phyloP scores from a whole-genome alignment of 1,140 invertebrate species.

The Manduca sexta region DNA sequence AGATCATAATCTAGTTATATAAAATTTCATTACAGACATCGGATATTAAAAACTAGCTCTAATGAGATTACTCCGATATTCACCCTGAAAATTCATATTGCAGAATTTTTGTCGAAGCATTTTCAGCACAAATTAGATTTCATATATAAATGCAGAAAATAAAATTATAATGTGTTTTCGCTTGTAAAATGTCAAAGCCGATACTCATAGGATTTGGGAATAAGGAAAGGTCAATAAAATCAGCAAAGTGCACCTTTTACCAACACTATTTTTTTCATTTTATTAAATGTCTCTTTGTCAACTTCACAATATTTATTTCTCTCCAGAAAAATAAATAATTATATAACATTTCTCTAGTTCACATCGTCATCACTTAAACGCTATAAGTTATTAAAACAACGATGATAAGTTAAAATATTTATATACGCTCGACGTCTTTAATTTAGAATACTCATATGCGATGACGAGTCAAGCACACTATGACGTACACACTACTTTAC shows the following conservation, averaged over 20 bases:
- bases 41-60: not conserved
- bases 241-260: slow-evolving; percentile 50
- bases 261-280: slow-evolving; percentile 38
- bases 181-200: too few species aligned
- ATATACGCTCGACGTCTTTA: slow-evolving; percentile 44
- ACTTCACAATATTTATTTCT: slow-evolving; percentile 43
- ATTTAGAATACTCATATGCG: slow-evolving; percentile 26
- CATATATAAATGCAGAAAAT: too few species aligned
- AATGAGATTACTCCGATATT: not conserved
- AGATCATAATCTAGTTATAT: too few species aligned
- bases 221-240: slow-evolving; percentile 40
- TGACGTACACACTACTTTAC: slow-evolving; percentile 2
- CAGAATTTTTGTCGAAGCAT: too few species aligned
- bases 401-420: slow-evolving; percentile 35
- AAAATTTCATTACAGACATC: too few species aligned
- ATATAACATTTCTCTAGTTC: slow-evolving; percentile 32
- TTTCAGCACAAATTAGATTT: too few species aligned
- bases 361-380: slow-evolving; percentile 39
- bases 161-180: too few species aligned
- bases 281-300: slow-evolving; percentile 43
- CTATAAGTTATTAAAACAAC: slow-evolving; percentile 51
- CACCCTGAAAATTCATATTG: too few species aligned
- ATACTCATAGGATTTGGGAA: slow-evolving; percentile 11
- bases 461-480: slow-evolving; percentile 29
- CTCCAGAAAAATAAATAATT: slow-evolving; percentile 45